Evolutionary conservation across 2,113 vertebrate species (phyloP).

Genomic region (Dasypus novemcinctus): DNA sequence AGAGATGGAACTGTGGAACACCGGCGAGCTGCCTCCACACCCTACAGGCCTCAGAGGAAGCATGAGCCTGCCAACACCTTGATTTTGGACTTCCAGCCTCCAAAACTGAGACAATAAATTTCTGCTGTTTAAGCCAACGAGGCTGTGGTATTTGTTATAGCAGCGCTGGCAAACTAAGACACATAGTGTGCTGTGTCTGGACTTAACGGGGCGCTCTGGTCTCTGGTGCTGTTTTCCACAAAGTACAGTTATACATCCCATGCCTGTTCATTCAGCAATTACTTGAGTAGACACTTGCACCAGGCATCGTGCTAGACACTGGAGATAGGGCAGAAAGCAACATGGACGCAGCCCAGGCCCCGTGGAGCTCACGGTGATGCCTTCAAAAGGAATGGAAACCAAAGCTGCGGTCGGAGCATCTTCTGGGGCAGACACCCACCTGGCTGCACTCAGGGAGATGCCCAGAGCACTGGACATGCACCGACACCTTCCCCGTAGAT

Average conservation of each 20-base stretch:
- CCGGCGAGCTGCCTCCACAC: too few relatives aligned
- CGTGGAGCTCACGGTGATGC: neutral
- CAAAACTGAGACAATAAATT: too few relatives aligned
- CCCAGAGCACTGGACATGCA: neutral
- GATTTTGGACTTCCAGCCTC: too few relatives aligned
- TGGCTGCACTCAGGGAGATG: neutral
- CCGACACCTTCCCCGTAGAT: neutral
- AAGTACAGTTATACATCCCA: neutral
- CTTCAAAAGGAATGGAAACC: constrained; percentile 5
- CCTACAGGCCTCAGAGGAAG: too few relatives aligned
- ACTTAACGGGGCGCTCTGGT: neutral
- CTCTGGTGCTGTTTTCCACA: neutral
- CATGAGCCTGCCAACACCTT: too few relatives aligned
- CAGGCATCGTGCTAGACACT: neutral
- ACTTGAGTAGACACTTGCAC: neutral
- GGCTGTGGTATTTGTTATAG: too few relatives aligned
- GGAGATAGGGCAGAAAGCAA: neutral
- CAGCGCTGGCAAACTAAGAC: neutral
- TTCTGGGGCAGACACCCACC: neutral
- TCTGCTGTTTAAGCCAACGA: too few relatives aligned
- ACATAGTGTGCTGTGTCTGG: neutral
- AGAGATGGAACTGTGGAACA: too few relatives aligned
- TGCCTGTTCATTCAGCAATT: neutral
- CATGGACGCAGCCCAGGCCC: neutral
- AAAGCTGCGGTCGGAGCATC: neutral